Percentiles rank a stretch among this genome's conserved stretches.
phyloP scores from a whole-genome alignment of 2,113 vertebrate genomes.

The Thomomys bottae region DNA sequence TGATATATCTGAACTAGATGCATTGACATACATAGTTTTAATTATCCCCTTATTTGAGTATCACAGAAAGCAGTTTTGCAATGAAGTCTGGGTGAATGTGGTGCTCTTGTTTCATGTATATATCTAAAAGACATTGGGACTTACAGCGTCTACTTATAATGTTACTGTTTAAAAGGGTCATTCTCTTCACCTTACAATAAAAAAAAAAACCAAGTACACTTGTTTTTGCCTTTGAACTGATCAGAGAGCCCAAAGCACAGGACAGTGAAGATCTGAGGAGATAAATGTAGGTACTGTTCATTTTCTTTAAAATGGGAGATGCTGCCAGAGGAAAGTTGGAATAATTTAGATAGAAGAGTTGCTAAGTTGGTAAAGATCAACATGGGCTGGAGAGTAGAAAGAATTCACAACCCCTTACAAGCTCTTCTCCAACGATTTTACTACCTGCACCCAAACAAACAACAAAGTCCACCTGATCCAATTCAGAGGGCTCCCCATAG shows the following conservation, averaged over 20 bases:
- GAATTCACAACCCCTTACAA: not conserved
- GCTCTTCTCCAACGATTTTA: not conserved
- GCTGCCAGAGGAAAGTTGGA: not conserved
- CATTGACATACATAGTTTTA: not conserved
- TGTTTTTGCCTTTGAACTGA: not conserved
- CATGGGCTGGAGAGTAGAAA: not conserved
- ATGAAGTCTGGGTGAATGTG: not conserved
- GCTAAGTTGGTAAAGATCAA: not conserved
- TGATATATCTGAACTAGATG: not conserved
- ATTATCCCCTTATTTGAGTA: not conserved
- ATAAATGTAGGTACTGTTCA: not conserved
- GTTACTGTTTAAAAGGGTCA: not conserved
- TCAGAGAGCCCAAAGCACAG: not conserved
- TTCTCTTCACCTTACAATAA: not conserved
- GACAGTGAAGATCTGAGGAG: not conserved
- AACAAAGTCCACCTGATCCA: not conserved
- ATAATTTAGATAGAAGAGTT: not conserved
- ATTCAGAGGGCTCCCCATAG: not conserved
- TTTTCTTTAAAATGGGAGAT: not conserved
- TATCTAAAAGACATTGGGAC: not conserved
- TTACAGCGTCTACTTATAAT: not conserved
- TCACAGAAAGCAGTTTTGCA: not conserved
- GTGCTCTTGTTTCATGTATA: not conserved
- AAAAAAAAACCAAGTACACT: not conserved
- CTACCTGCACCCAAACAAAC: not conserved